Base-by-base conservation (phyloP, 2,797 vertebrate genomes). In the Chelon auratus region DNA sequence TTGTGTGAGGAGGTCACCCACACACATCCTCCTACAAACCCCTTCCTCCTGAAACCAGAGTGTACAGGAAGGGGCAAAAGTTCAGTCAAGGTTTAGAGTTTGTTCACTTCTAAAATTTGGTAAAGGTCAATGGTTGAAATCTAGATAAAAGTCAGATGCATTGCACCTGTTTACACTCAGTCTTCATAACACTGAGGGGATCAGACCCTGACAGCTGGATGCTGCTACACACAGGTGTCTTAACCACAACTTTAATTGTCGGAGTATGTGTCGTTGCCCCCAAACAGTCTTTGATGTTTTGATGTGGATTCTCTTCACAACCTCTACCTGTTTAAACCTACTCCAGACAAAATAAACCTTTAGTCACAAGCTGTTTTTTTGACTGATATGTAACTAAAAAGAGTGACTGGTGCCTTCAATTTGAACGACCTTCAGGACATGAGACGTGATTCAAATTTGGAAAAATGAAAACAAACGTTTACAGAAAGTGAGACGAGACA, bases 21-120 rank as follows among this genome's bases (percentile, higher is more conserved):
- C 84, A 78, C 80, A 83, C 76, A 83, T 78, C 72, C 72, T 84
- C 64, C 50, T 11, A 40, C 9, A 65, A 61, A 14, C 20, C n/a
- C 39, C 39, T 40, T 13, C 39, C 39, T 4, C 43, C 9, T 13
- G 1, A 45, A 45, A 12, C 13, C 24, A 11, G 4, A 11, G 47
- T 8, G 15, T 26, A 22, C 37, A 52, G 18, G 4, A 58, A 15
- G 33, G 24, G 9, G 1, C 5, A 18, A 48, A 17, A 3, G 42
- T 33, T 52, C 3, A 12, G 30, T 26, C 8, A 10, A 47, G n/a
- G 37, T 11, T n/a, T 20, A 36, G 22, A 12, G 37, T 50, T 17
- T n/a, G 39, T 11, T 50, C 1, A 0, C 9, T 9, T 55, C 1
- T 17, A 37, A 17, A 58, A 10, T 53, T n/a, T 17, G 2, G 4